Base-by-base conservation (phyloP, 2,797 vertebrate species). In the Vespertilio murinus region DNA sequence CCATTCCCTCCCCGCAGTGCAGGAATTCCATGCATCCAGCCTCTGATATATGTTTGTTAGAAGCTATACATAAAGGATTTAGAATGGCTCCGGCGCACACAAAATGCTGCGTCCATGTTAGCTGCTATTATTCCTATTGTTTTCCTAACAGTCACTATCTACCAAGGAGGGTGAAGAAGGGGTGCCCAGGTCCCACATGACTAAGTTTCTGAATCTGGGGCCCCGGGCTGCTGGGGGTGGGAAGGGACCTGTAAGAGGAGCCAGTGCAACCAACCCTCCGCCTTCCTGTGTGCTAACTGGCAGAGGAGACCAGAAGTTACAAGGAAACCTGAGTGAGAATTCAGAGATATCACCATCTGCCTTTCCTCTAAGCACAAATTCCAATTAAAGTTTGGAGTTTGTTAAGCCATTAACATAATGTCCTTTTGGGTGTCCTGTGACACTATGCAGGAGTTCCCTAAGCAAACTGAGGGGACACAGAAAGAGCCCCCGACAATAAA, bases 381-480 rank as follows among this genome's bases (percentile, higher is more conserved):
- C 67, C 80, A 89, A 84, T 91, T 84, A 45, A 86, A 94, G 54
- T 83, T 30, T 75, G 65, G 73, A 82, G 90, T 88, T 83, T 59
- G 59, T 91, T 96, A 95, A 94, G 71, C 69, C 88, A 92, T 88
- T 93, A 93, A 82, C 83, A 11, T 10, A 42, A 73, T 52, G 90
- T 92, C 49, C 70, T 91, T 93, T 74, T 12, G 81, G 92, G 71
- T 73, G 49, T 82, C 67, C 71, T 92, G 73, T 91, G 65, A 94
- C 80, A 88, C 23, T 14, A 65, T 86, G 52, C 81, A 90, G 56
- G 91, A 80, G 81, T 87, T 78, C 78, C 73, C 22, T 17, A 65
- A 59, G 54, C 74, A 88, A 18, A 42, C 56, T 64, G 71, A 59
- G 30, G 84, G 82, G 67, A 84, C 92, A 80, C 33, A 79, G 56